Percentiles rank a stretch among this genome's conserved stretches.
Evolutionary conservation across 2,888 invertebrate genomes (phyloP).

Genomic region (Watsonalla binaria): DNA sequence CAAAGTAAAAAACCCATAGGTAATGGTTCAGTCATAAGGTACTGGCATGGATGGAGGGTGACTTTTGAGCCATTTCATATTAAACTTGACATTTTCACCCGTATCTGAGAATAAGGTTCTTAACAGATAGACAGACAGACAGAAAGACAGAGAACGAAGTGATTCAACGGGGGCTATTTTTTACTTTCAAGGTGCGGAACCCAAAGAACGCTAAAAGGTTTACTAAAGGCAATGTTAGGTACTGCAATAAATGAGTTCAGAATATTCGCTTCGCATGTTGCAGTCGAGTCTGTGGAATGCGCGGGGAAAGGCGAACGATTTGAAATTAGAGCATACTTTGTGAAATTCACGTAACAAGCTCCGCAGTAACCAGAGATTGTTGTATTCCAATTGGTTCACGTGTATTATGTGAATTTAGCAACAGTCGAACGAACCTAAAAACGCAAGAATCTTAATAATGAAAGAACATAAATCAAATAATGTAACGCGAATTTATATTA

Average conservation of each 20-base stretch:
- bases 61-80: too few species aligned
- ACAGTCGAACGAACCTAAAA: neutral
- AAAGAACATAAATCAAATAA: too few species aligned
- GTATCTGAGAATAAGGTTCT: too few species aligned
- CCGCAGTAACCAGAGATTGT: slow-evolving; percentile 19
- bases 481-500: too few species aligned
- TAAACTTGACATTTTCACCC: too few species aligned
- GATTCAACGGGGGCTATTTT: too few species aligned
- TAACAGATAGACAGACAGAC: too few species aligned
- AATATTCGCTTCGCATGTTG: slow-evolving; percentile 43
- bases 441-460: neutral
- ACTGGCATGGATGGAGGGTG: too few species aligned
- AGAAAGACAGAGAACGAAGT: too few species aligned
- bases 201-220: slow-evolving; percentile 30
- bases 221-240: slow-evolving; percentile 24
- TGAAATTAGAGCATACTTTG: slow-evolving; percentile 60
- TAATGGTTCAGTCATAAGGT: too few species aligned
- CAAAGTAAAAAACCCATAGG: too few species aligned
- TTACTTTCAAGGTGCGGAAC: too few species aligned
- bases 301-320: slow-evolving; percentile 37
- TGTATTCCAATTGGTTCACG: slow-evolving; percentile 1
- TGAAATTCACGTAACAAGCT: slow-evolving; percentile 49
- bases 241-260: slow-evolving; percentile 38
- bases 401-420: neutral
- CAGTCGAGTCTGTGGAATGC: slow-evolving; percentile 35